phyloP scores from a whole-genome alignment of 53 echinoderm and acorn worm species.

The Luidia sarsii region DNA sequence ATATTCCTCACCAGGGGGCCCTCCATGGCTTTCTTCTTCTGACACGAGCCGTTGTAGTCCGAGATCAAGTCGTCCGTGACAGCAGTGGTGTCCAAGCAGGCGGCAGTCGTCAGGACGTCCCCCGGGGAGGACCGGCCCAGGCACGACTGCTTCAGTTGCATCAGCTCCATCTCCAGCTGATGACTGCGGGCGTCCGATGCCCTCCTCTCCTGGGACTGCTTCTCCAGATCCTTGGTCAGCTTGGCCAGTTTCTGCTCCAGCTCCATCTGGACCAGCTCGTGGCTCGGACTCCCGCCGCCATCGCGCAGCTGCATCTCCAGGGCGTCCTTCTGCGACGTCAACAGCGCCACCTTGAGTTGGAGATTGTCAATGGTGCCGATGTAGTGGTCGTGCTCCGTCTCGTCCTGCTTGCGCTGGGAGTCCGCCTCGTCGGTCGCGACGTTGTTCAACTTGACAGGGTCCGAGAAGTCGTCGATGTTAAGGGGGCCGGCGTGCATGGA shows the following conservation, averaged over 20 bases:
- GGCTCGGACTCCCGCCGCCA: conserved; percentile 25
- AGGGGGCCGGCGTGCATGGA: background rate
- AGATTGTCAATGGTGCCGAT: conserved; percentile 37
- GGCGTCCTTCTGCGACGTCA: conserved; percentile 60
- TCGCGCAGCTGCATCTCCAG: conserved; percentile 48
- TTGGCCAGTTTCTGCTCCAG: conserved; percentile 15
- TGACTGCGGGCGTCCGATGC: conserved; percentile 33
- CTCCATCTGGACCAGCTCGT: conserved; percentile 46
- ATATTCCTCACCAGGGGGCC: conserved; percentile 28
- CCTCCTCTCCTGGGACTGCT: background rate
- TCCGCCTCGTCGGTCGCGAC: conserved; percentile 31
- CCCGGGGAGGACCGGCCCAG: background rate
- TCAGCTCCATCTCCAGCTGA: conserved; percentile 40
- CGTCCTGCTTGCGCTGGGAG: conserved; percentile 32
- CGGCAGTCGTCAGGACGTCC: background rate
- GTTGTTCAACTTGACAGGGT: conserved; percentile 41
- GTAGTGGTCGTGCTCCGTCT: conserved; percentile 43
- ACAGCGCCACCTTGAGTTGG: conserved; percentile 57
- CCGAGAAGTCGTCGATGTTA: conserved; percentile 32
- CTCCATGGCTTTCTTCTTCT: background rate
- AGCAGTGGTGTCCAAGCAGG: conserved; percentile 9
- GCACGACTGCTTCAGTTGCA: conserved; percentile 14
- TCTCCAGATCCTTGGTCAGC: conserved; percentile 2
- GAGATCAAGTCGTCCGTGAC: conserved; percentile 15
- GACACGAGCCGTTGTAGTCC: conserved; percentile 21